phyloP scores from a whole-genome alignment of 2,113 vertebrate genomes.

The Leptodactylus fuscus region DNA sequence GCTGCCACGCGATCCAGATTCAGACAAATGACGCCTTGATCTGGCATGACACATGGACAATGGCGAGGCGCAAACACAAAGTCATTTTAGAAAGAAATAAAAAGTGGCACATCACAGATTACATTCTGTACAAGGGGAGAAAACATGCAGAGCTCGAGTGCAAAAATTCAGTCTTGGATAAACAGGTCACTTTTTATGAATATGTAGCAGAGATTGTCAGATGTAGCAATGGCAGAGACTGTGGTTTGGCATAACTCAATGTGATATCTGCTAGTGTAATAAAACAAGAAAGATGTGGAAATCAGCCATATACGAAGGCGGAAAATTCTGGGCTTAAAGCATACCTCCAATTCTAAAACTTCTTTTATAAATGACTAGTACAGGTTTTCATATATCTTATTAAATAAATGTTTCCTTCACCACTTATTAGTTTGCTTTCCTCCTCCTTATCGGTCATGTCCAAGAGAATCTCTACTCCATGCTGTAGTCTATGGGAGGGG shows the following conservation, averaged over 20 bases:
- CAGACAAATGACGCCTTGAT: conserved; percentile 26
- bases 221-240: background rate
- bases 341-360: too few species aligned
- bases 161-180: background rate
- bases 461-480: too few species aligned
- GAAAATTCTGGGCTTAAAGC: too few species aligned
- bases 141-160: background rate
- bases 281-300: background rate
- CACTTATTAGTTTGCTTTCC: too few species aligned
- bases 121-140: background rate
- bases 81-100: background rate
- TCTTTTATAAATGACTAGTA: too few species aligned
- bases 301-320: too few species aligned
- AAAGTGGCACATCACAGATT: background rate
- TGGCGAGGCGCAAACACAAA: background rate
- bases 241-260: background rate
- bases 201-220: too few species aligned
- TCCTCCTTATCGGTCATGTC: too few species aligned
- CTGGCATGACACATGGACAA: conserved; percentile 8
- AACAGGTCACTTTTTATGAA: background rate
- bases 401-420: too few species aligned
- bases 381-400: too few species aligned
- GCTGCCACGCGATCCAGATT: background rate
- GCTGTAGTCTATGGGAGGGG: too few species aligned
- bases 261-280: background rate